Evolutionary conservation across 2,888 invertebrate genomes (phyloP).

Genomic region (Eurois occulta): DNA sequence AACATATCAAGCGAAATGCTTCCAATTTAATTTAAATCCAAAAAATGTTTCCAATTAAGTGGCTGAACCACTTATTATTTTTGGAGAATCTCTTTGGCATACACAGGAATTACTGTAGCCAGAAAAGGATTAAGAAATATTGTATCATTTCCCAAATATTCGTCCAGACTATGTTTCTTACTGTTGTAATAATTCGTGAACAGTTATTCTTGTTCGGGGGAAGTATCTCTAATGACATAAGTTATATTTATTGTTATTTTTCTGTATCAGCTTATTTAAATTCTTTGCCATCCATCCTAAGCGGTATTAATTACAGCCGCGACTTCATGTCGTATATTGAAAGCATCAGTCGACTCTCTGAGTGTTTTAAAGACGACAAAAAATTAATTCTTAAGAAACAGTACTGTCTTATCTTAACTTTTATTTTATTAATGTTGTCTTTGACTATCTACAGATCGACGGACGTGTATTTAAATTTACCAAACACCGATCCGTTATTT

Average conservation of each 20-base stretch:
- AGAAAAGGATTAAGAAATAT: constrained; percentile 8
- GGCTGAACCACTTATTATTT: neutral
- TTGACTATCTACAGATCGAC: neutral
- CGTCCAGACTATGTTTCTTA: neutral
- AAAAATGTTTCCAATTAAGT: neutral
- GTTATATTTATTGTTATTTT: neutral
- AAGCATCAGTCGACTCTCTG: neutral
- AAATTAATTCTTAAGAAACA: neutral
- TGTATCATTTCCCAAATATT: constrained; percentile 11
- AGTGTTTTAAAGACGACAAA: constrained; percentile 1
- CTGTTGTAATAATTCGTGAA: neutral
- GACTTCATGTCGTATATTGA: constrained; percentile 5
- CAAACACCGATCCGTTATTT: neutral
- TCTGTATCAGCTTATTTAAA: neutral
- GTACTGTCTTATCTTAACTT: neutral
- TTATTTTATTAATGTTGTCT: neutral
- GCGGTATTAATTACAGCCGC: neutral
- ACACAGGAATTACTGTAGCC: constrained; percentile 7
- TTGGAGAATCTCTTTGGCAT: constrained; percentile 26
- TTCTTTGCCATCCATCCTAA: neutral
- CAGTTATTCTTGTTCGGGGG: neutral
- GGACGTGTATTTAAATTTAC: neutral
- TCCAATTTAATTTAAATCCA: too few relatives aligned
- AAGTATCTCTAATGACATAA: neutral
- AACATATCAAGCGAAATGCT: neutral